phyloP scores from a whole-genome alignment of 2,797 vertebrate genomes.

The Cossypha dichroa region DNA sequence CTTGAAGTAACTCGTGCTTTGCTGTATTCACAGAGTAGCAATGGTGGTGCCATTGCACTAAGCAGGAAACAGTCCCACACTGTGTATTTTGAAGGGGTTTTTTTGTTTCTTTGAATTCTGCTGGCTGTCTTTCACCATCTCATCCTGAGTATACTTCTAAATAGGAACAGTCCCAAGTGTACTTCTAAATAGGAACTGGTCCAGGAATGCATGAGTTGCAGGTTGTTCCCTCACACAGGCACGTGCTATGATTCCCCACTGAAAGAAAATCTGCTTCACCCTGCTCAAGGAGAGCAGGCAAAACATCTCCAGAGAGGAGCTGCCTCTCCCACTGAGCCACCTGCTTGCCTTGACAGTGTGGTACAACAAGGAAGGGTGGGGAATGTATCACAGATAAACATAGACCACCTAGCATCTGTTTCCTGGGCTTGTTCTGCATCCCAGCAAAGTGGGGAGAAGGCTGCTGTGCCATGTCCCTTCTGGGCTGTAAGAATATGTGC shows the following conservation, averaged over 20 bases:
- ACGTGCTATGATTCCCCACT: rapidly evolving
- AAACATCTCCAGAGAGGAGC: neutral
- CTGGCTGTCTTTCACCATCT: neutral
- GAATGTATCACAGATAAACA: neutral
- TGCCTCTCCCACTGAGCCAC: neutral
- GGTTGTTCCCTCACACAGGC: neutral
- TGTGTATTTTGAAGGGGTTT: neutral
- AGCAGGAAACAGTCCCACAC: neutral
- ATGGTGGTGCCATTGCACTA: neutral
- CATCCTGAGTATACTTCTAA: neutral
- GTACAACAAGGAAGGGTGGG: neutral
- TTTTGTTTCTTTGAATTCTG: neutral
- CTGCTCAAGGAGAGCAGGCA: neutral
- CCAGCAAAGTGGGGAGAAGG: neutral
- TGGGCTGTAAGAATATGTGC: neutral
- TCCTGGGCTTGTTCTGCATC: neutral
- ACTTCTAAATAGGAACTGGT: neutral
- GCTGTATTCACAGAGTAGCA: neutral
- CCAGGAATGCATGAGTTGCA: neutral
- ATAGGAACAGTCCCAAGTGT: neutral
- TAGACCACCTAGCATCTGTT: neutral
- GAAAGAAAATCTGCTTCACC: neutral
- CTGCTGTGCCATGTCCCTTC: neutral
- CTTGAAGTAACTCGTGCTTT: neutral
- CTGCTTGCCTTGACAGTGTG: neutral